Evolutionary conservation across 2,888 invertebrate species (phyloP), one percentile per base, ranked within the genome.

Genomic region (Coelopa pilipes): DNA sequence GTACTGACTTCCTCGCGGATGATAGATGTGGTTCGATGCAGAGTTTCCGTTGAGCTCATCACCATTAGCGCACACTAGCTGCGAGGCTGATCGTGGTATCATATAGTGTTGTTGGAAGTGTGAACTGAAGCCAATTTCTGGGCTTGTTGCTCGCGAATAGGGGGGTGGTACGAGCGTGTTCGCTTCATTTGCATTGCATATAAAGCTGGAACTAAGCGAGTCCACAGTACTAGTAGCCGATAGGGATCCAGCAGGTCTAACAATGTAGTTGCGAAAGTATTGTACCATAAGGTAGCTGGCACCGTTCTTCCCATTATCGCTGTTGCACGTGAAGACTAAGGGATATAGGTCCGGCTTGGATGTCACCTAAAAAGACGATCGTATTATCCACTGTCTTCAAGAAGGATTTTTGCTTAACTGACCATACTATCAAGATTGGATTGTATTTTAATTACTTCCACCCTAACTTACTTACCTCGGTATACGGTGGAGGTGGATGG

Each of bases 291-390:
- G 89, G 83, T 93, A 94, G 81, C 93, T 93, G 60, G 94, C 92
- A 76, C 92, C 92, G 73, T 89, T 90, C 76, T 92, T 93, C 67
- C 92, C 91, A 13, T 91, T 90, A 81, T 92, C 92, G 65, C 92
- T 92, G 79, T 93, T 91, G 85, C 92, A 94, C 68, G 93, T 94
- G 81, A 95, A 94, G 68, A 95, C 95, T 74, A 95, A 88, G 1
- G 95, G 95, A 84, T 95, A 95, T 12, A 95, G 88, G 84, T 95
- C 95, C 12, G 95, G 95, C 81, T 95, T 95, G 15, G 95, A 93
- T 74, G 95, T 93, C 78, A 95, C 95, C 94, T 94, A 83, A 10
- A 78, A 62, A 53, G 3, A 53, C 2, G 53, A 2, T 34, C 7
- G 34, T 4, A 34, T 34, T 34, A 34, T 34, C 7, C 34, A 4